phyloP scores from a whole-genome alignment of 1,140 invertebrate genomes.

The Eubasilissa regina region DNA sequence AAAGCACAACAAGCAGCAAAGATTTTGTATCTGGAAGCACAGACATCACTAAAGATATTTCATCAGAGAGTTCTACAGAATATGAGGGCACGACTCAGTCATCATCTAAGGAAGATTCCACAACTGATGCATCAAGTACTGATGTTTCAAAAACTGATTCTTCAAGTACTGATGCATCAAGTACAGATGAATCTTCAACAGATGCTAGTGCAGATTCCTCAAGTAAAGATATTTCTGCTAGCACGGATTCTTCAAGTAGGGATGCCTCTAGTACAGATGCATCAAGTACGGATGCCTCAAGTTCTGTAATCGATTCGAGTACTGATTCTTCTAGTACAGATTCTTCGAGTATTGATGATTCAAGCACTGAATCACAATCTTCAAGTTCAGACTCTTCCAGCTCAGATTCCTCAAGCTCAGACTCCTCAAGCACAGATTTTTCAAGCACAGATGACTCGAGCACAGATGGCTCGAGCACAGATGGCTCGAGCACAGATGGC shows the following conservation, averaged over 20 bases:
- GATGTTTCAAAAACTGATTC: conserved; percentile 36
- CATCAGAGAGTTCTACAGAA: conserved; percentile 31
- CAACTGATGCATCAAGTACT: conserved; percentile 44
- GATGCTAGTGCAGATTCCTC: conserved; percentile 37
- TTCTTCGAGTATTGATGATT: conserved; percentile 37
- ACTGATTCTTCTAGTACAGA: conserved; percentile 30
- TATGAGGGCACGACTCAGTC: conserved; percentile 49
- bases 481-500: too few species aligned
- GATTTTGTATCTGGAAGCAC: conserved; percentile 35
- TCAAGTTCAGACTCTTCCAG: conserved; percentile 33
- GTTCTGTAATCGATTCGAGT: not conserved
- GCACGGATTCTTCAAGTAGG: conserved; percentile 26
- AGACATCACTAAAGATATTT: conserved; percentile 34
- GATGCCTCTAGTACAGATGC: conserved; percentile 32
- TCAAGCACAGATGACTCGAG: conserved; percentile 41
- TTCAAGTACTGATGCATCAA: conserved; percentile 42
- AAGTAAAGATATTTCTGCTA: conserved; percentile 11
- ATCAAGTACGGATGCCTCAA: not conserved
- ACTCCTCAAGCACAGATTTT: conserved; percentile 51
- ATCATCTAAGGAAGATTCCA: conserved; percentile 46
- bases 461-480: conserved; percentile 50
- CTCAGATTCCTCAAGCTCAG: conserved; percentile 54
- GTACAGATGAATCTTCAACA: conserved; percentile 49
- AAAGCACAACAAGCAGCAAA: conserved; percentile 24
- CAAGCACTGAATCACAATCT: conserved; percentile 44